Evolutionary conservation across 1,140 invertebrate species (phyloP).

Genomic region (Wiebesia pumilae): DNA sequence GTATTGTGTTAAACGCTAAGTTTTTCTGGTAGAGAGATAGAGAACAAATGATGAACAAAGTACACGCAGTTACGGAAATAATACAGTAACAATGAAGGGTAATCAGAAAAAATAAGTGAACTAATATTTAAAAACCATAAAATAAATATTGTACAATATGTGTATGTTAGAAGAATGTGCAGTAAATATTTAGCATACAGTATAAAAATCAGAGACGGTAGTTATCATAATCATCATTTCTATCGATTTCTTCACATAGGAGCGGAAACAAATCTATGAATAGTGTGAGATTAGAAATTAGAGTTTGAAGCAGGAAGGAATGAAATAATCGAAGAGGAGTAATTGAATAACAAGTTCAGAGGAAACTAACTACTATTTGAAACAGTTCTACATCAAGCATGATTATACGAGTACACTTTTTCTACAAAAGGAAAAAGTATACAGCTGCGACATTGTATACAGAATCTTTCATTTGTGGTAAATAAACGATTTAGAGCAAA

Average conservation of each 20-base stretch:
- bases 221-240: constrained; percentile 1
- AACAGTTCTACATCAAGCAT: neutral
- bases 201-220: neutral
- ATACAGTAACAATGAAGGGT: no score
- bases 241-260: neutral
- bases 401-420: neutral
- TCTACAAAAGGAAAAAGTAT: neutral
- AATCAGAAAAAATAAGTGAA: no score
- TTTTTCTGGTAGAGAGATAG: neutral
- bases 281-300: constrained; percentile 21
- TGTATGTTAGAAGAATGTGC: neutral
- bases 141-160: no score
- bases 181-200: neutral
- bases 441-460: neutral
- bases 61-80: neutral
- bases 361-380: neutral
- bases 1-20: neutral
- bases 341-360: neutral
- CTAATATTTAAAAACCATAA: no score
- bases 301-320: constrained; percentile 5
- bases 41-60: neutral
- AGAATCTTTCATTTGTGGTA: neutral
- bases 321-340: neutral
- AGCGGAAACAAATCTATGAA: constrained; percentile 20
- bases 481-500: neutral